Evolutionary conservation across 37 sponge, comb jelly and placozoan genomes (phyloP), one percentile per base, ranked within the genome.

Genomic region (Halichondria panicea): DNA sequence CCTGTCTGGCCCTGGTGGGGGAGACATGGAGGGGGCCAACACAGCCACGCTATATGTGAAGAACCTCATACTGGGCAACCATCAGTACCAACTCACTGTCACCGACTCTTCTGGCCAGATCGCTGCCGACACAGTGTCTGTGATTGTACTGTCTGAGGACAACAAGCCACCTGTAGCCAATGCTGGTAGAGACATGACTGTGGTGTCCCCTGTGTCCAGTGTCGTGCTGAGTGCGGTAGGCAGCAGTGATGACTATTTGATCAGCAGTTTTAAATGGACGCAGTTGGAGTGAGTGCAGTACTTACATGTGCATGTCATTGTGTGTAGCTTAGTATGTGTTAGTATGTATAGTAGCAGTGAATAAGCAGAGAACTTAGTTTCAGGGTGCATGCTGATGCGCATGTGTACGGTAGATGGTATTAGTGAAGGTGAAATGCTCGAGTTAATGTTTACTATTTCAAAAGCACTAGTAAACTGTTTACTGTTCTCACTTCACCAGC

Each of bases 91-190:
- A 32, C 75, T 93, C 30, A 89, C 86, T 24, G 94, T 93, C 33
- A 81, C 90, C 22, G 94, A 93, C 65, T 46, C 87, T 4, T 42
- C 61, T 25, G 94, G 94, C 4, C 87, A 86, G 55, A 56, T 79
- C n/a, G 71, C 46, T 53, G 32, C 73, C 27, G 71, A 42, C 34
- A 64, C 27, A 4, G 93, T 92, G 30, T 53, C 77, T 52, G 77
- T 92, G n/a, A 85, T 60, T 46, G 93, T 92, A 25, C 52, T 44
- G 50, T 21, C 77, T 77, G 94, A 84, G 80, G 59, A 80, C 38
- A 81, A 75, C 55, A 71, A 67, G 12, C 94, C 94, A 0, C 94
- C 94, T 21, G 61, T 82, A 11, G 90, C 85, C 3, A 55, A 68
- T 60, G 91, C 91, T 43, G 89, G 82, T 1, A 15, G 44, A 4